A percentile compares a stretch with the other conserved stretches of the same genome.
phyloP scores from a whole-genome alignment of 2,888 invertebrate species.

The Rhorus exstirpatorius region DNA sequence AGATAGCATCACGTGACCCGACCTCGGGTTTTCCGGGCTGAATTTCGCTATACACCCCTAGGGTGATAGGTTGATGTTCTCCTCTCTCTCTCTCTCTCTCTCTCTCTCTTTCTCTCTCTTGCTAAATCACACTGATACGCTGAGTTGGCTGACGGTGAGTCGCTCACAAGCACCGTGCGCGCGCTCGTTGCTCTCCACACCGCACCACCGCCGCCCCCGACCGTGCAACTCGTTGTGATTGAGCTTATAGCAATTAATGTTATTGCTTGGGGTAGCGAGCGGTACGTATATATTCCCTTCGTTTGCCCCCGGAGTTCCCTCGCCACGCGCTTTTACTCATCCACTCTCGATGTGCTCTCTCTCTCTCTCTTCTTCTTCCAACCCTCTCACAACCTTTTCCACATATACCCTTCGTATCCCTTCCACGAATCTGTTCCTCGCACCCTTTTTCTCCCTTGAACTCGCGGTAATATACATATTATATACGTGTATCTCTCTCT shows the following conservation, averaged over 20 bases:
- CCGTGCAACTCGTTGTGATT: constrained; percentile 76
- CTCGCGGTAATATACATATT: constrained; percentile 24
- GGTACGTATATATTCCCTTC: constrained; percentile 31
- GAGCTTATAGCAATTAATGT: constrained; percentile 84
- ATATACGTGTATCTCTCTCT: neutral
- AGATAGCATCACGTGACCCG: constrained; percentile 73
- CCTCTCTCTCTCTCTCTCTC: no score
- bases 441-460: constrained; percentile 42
- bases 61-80: neutral
- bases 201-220: constrained; percentile 44
- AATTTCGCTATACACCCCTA: constrained; percentile 35
- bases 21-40: constrained; percentile 53
- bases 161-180: constrained; percentile 62
- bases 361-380: constrained; percentile 67
- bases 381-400: constrained; percentile 3
- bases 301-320: constrained; percentile 21
- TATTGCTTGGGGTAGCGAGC: constrained; percentile 80
- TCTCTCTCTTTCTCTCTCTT: no score
- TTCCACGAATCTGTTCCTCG: constrained; percentile 37
- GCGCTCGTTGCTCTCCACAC: constrained; percentile 62
- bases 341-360: constrained; percentile 36
- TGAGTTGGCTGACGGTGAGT: constrained; percentile 38
- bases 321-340: constrained; percentile 34
- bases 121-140: constrained; percentile 21
- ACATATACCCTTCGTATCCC: constrained; percentile 39